A percentile compares a stretch with the other conserved stretches of the same genome.
Conservation (phyloP, 2,888 invertebrate species). For the Arrhopalites spinosus region DNA sequence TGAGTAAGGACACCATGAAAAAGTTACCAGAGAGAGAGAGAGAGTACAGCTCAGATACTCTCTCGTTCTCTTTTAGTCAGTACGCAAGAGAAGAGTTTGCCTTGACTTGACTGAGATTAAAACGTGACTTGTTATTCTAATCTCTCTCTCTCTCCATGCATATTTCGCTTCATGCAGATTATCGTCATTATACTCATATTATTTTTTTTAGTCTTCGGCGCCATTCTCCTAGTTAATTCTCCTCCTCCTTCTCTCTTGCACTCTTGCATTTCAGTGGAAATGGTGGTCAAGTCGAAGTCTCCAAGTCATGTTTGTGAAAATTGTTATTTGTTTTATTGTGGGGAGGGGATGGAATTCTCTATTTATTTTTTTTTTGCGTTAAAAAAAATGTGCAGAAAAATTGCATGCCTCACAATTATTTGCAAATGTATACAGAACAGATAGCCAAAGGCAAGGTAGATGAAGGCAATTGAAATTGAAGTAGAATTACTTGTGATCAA, state of each 20-base stretch:
- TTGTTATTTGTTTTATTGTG: not conserved
- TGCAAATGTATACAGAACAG: not conserved
- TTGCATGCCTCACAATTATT: not conserved
- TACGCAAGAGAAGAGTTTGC: too few species aligned
- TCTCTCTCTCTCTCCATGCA: slow-evolving; percentile 1
- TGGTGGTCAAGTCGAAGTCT: not conserved
- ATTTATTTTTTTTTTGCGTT: too few species aligned
- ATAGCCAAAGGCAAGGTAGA: slow-evolving; percentile 15
- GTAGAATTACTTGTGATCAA: not conserved
- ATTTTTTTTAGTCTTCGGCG: not conserved
- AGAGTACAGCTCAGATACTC: too few species aligned
- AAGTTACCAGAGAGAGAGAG: not conserved
- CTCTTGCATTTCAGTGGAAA: not conserved
- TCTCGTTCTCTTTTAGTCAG: too few species aligned
- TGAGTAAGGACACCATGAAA: not conserved
- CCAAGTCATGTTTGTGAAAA: not conserved
- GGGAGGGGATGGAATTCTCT: too few species aligned
- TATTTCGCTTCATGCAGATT: not conserved
- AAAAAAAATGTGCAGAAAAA: too few species aligned
- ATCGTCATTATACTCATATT: slow-evolving; percentile 1
- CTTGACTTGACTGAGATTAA: slow-evolving; percentile 14
- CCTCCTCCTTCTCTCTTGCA: too few species aligned
- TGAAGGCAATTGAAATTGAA: not conserved
- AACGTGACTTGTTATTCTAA: slow-evolving; percentile 26
- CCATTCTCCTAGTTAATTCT: not conserved